Base-by-base conservation (phyloP, 2,113 vertebrate genomes). In the Siniperca chuatsi region DNA sequence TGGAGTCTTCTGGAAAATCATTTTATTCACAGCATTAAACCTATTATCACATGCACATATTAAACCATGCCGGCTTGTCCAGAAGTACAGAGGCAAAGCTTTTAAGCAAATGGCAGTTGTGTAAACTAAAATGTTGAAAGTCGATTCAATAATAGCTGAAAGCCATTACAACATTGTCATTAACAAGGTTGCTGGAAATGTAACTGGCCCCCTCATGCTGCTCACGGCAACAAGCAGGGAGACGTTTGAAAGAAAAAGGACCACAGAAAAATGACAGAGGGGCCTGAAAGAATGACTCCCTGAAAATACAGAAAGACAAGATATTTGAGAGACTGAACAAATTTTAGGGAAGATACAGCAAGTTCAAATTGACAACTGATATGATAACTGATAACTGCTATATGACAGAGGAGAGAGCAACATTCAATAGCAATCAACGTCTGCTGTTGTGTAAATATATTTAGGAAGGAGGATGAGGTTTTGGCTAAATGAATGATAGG, bases 181-280 rank as follows among this genome's bases (percentile, higher is more conserved):
- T 94, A 86, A 90, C 87, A 87, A 87, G 93, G 88, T 93, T 4
- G 25, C 85, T 83, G 88, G 91, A 93, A 94, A 92, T 93, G 89
- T 91, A 92, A 93, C 95, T 94, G 95, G 92, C 74, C 82, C 90
- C 83, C 86, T 84, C 87, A 86, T 80, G 89, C 87, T 84, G 90
- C 90, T 92, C 58, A 83, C 15, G 64, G 89, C 74, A 80, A 87
- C 64, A 62, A 81, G 86, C 90, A 90, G 52, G 37, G 75, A 81
- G 29, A 92, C 13, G 80, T 83, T 89, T 83, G 88, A 89, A 58
- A 81, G 1, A 52, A 20, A 48, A 5, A 73, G 55, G 20, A 75
- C 37, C 20, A 44, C 8, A 55, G 25, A 33, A 73, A 87, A 77
- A 79, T 57, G 58, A 85, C 64, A 82, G 58, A 75, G 33, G n/a